These are phyloP conservation scores for Hirtodrosophila trivittata DNA, from an alignment of 2,888 invertebrate genomes.

Conservation along the genomic window DNA sequence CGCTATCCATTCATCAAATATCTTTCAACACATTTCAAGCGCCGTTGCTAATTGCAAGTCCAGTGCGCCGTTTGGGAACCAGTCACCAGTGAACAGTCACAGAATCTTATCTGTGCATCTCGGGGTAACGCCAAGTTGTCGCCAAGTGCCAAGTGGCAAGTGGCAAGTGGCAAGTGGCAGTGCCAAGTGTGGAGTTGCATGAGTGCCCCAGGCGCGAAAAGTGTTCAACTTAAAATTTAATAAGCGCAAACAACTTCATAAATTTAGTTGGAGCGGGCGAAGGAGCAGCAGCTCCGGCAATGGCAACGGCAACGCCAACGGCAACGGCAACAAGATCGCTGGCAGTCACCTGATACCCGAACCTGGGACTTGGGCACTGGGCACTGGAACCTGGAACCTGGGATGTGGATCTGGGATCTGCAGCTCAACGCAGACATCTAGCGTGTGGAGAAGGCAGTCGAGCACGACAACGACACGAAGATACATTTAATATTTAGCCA, in stretches of 20 bases:
- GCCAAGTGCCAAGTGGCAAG: slow-evolving; percentile 54
- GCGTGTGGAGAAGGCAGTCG: slow-evolving; percentile 29
- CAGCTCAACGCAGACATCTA: slow-evolving; percentile 23
- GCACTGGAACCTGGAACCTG: not conserved
- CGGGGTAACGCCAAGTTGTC: slow-evolving; percentile 70
- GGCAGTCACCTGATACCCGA: slow-evolving; percentile 50
- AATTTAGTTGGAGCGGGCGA: slow-evolving; percentile 48
- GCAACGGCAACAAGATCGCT: slow-evolving; percentile 37
- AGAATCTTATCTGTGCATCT: slow-evolving; percentile 77
- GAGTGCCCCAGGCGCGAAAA: slow-evolving; percentile 38
- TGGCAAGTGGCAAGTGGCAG: slow-evolving; percentile 20
- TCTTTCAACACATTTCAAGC: slow-evolving; percentile 76
- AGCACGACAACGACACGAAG: slow-evolving; percentile 63
- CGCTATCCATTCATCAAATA: slow-evolving; percentile 74
- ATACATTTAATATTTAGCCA: slow-evolving; percentile 75
- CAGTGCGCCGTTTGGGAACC: slow-evolving; percentile 44
- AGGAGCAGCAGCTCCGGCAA: slow-evolving; percentile 4
- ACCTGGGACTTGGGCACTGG: slow-evolving; percentile 3
- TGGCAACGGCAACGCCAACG: slow-evolving; percentile 1
- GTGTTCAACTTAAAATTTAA: slow-evolving; percentile 73
- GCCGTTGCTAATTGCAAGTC: slow-evolving; percentile 63
- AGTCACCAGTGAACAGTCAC: slow-evolving; percentile 44
- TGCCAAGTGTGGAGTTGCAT: slow-evolving; percentile 45
- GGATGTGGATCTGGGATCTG: slow-evolving; percentile 14
- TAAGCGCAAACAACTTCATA: slow-evolving; percentile 77